Evolutionary conservation across 2,113 vertebrate genomes (phyloP).

Genomic region (Microcebus ravelobensis): DNA sequence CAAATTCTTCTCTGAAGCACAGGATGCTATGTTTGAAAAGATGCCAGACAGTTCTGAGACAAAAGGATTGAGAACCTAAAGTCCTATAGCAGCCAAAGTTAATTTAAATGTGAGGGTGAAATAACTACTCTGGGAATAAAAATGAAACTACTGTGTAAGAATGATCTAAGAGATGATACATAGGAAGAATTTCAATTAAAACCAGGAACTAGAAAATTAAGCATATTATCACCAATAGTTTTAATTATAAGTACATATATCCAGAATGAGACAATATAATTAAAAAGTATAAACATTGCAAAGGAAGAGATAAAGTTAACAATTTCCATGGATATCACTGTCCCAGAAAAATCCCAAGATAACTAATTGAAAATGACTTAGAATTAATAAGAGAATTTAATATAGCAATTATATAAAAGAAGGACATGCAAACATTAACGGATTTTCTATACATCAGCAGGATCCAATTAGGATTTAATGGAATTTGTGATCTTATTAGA

Average conservation of each 20-base stretch:
- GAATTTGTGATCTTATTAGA: slow-evolving; percentile 67
- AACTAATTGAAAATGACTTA: slow-evolving; percentile 50
- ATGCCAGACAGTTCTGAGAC: not conserved
- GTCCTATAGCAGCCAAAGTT: not conserved
- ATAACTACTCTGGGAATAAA: not conserved
- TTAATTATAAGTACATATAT: not conserved
- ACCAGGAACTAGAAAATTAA: slow-evolving; percentile 23
- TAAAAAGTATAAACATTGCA: slow-evolving; percentile 46
- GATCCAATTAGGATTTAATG: slow-evolving; percentile 69
- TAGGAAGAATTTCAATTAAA: slow-evolving; percentile 16
- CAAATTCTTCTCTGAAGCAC: not conserved
- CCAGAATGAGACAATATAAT: slow-evolving; percentile 29
- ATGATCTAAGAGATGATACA: not conserved
- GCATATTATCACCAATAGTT: not conserved
- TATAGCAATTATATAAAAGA: not conserved
- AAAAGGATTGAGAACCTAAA: not conserved
- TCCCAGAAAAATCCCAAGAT: slow-evolving; percentile 46
- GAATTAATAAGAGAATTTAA: slow-evolving; percentile 45
- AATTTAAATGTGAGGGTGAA: not conserved
- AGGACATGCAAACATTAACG: slow-evolving; percentile 43
- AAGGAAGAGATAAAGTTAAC: slow-evolving; percentile 7
- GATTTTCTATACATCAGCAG: slow-evolving; percentile 25
- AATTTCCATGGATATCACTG: slow-evolving; percentile 28
- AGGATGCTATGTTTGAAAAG: not conserved
- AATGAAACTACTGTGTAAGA: not conserved